A percentile compares a stretch with the other conserved stretches of the same genome.
Evolutionary conservation across 2,113 vertebrate species (phyloP).

Genomic region (Microcebus ravelobensis): DNA sequence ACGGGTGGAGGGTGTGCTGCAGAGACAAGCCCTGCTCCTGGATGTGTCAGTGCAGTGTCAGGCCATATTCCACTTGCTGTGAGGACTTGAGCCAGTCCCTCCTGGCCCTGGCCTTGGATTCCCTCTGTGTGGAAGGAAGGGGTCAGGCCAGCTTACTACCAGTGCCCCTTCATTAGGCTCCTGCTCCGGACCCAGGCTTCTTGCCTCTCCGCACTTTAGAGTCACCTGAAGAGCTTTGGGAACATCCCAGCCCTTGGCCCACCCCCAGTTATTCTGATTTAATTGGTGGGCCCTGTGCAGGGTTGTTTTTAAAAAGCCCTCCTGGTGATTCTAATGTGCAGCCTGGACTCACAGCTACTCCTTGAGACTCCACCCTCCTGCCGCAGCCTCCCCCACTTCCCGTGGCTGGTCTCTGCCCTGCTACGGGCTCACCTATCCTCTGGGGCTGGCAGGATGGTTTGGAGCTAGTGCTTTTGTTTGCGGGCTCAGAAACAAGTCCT

Average conservation of each 20-base stretch:
- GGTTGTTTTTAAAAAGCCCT: neutral
- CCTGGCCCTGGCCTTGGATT: too few relatives aligned
- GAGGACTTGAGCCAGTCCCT: neutral
- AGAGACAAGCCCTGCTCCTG: neutral
- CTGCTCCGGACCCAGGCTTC: neutral
- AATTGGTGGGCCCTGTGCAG: neutral
- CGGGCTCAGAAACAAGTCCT: neutral
- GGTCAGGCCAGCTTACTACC: neutral
- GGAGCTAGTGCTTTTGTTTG: neutral
- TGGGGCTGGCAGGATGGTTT: neutral
- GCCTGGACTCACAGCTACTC: neutral
- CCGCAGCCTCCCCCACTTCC: neutral
- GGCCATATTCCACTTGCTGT: neutral
- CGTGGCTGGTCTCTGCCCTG: neutral
- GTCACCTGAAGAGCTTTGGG: neutral
- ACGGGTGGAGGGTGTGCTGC: accelerated
- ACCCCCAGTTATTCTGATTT: neutral
- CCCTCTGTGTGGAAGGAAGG: neutral
- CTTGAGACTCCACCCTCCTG: neutral
- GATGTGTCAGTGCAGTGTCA: neutral
- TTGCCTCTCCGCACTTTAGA: neutral
- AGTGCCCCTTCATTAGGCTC: neutral
- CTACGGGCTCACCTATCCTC: neutral
- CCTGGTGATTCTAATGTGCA: neutral
- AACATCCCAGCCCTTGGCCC: neutral